Percentiles rank a stretch among this genome's conserved stretches.
Conservation (phyloP, 2,888 invertebrate genomes). For the Temnothorax rugatulus region DNA sequence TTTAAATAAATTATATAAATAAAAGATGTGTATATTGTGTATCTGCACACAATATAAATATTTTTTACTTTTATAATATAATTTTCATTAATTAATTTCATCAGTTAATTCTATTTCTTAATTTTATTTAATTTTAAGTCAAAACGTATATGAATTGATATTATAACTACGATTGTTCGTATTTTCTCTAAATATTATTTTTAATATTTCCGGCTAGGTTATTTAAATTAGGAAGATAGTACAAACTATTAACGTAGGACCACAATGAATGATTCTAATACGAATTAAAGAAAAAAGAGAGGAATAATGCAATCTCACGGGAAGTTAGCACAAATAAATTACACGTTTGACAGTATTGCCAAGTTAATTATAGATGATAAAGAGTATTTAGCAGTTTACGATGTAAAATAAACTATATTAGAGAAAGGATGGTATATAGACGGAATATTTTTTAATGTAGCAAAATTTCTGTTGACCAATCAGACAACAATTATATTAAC, state of each 20-base stretch:
- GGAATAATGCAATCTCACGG: not conserved
- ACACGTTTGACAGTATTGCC: not conserved
- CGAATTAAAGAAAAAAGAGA: not conserved
- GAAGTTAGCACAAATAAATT: not conserved
- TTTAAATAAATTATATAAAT: slow-evolving; percentile 8
- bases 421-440: not conserved
- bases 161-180: not conserved
- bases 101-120: not conserved
- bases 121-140: slow-evolving; percentile 34
- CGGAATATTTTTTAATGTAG: not conserved
- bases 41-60: not conserved
- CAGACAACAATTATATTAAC: slow-evolving; percentile 35
- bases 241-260: not conserved
- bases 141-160: not conserved
- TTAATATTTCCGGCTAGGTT: not conserved
- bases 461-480: not conserved
- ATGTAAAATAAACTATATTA: slow-evolving; percentile 24
- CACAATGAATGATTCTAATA: not conserved
- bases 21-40: not conserved
- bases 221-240: not conserved
- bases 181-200: slow-evolving; percentile 3
- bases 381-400: not conserved
- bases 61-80: slow-evolving; percentile 29
- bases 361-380: slow-evolving; percentile 5
- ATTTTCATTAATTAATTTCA: not conserved